Base-by-base conservation (phyloP, 2,113 vertebrate genomes). In the Setophaga kirtlandii region DNA sequence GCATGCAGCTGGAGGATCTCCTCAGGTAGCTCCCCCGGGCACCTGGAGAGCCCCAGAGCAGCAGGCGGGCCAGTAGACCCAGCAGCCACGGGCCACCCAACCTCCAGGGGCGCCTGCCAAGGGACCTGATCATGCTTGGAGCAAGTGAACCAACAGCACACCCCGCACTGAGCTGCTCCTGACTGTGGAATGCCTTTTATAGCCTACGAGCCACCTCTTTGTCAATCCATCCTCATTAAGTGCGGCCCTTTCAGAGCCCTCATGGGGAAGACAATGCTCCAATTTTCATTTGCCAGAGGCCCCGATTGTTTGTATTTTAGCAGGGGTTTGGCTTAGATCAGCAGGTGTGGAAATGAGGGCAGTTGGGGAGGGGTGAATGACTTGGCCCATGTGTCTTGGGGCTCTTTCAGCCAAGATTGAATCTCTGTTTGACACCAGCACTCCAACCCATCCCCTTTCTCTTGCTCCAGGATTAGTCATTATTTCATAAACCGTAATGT, bases 1-100 rank as follows among this genome's bases (percentile, higher is more conserved):
- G 94, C 12, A 93, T 96, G 94, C 98, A 98, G 70, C 96, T 94
- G 70, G 97, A 98, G 59, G 98, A 98, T 59, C 97, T 98, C 73
- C 96, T 96, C 84, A 98, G 93, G 93, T 93, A 95, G 95, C 98
- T 98, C 1, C 80, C 94, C 39, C 55, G 4, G 59, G 41, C n/a
- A 0, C 94, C 95, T 3, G 59, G 52, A 68, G 81, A 91, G 4
- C 85, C 44, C 25, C 83, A 90, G 53, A 84, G 74, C 41, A 95
- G 82, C 83, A 97, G 67, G 23, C 24, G 70, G 2, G 75, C 39
- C 90, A 95, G 69, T 23, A 94, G 41, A 23, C 83, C 41, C 46
- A 93, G 64, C 31, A 96, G 85, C 95, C 94, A 93, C 7, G 58
- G 94, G 46, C 74, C 67, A 11, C 49, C 49, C 16, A 1, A 2